Conservation (phyloP, 2,888 invertebrate genomes). For the Acronicta leporina region DNA sequence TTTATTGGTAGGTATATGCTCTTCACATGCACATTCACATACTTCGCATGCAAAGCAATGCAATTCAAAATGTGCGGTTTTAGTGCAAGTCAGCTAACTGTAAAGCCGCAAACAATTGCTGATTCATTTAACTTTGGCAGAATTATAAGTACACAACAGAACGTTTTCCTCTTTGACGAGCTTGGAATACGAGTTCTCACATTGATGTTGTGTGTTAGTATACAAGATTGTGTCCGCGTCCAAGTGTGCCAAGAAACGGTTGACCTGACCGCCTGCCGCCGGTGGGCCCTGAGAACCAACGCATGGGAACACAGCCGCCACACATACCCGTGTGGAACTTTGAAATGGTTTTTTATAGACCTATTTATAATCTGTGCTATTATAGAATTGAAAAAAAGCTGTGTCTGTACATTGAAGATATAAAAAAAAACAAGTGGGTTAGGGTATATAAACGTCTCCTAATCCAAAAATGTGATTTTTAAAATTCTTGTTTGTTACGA, state of each 20-base stretch:
- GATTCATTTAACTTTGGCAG: not conserved
- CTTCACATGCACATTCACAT: too few species aligned
- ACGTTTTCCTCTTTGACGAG: not conserved
- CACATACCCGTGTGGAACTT: conserved; percentile 5
- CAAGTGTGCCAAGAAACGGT: conserved; percentile 57
- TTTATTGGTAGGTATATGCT: too few species aligned
- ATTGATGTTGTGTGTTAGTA: conserved; percentile 11
- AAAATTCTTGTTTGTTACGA: too few species aligned
- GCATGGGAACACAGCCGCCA: conserved; percentile 49
- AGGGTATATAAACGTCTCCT: too few species aligned
- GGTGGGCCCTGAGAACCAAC: conserved; percentile 45
- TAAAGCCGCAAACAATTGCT: not conserved
- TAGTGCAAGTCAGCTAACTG: not conserved
- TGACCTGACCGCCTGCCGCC: conserved; percentile 42
- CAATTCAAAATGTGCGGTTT: not conserved
- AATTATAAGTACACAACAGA: not conserved
- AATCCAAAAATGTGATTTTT: too few species aligned
- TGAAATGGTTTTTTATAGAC: not conserved
- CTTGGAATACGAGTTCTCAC: not conserved
- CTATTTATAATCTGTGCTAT: too few species aligned
- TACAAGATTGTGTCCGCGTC: conserved; percentile 39
- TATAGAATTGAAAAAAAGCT: too few species aligned
- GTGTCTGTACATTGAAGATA: too few species aligned
- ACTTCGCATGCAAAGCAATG: too few species aligned
- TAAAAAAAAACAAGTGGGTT: too few species aligned